Percentiles rank a stretch among this genome's conserved stretches.
These are phyloP conservation scores for Alethe castanea DNA, from an alignment of 2,113 vertebrate genomes.

Conservation along the genomic window DNA sequence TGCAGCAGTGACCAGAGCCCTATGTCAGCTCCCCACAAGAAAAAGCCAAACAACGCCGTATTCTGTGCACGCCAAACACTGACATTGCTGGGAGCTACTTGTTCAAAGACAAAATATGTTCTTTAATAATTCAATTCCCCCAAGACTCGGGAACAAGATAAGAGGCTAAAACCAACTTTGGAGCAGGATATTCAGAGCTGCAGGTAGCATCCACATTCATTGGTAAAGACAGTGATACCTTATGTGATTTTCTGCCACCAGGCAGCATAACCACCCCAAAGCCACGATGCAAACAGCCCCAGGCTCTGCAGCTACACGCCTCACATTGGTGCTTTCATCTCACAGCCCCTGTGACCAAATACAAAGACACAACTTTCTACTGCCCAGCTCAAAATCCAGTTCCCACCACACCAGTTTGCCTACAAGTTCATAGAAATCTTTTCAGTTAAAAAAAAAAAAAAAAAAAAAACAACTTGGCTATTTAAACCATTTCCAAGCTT, in stretches of 20 bases:
- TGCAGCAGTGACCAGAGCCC: neutral
- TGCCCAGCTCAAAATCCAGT: neutral
- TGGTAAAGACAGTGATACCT: fast-evolving
- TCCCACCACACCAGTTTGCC: neutral
- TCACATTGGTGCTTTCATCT: neutral
- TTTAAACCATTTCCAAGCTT: neutral
- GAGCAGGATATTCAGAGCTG: neutral
- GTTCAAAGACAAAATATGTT: neutral
- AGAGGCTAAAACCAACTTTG: neutral
- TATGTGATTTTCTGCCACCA: neutral
- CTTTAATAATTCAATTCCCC: neutral
- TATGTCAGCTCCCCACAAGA: neutral
- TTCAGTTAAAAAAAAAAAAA: neutral
- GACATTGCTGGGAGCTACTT: neutral
- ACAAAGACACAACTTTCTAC: neutral
- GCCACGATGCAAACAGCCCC: neutral
- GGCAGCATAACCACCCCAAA: fast-evolving
- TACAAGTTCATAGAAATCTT: neutral
- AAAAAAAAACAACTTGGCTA: neutral
- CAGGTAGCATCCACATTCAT: fast-evolving
- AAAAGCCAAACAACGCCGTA: neutral
- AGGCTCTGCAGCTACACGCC: neutral
- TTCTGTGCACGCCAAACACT: neutral
- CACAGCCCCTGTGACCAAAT: neutral
- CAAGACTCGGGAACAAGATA: neutral